phyloP scores from a whole-genome alignment of 2,797 vertebrate genomes.

The Craterocephalus amniculus region DNA sequence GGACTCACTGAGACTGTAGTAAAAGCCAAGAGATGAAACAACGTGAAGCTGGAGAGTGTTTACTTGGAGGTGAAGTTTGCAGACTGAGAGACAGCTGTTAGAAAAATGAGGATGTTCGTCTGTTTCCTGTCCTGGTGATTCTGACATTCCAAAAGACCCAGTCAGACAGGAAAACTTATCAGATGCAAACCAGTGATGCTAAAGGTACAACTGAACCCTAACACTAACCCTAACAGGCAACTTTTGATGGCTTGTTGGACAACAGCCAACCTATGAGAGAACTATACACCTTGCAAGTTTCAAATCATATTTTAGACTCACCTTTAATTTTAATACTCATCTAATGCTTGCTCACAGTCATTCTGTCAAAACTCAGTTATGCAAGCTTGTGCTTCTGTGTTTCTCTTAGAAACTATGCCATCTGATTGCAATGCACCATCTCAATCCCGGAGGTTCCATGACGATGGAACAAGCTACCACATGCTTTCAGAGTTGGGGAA shows the following conservation, averaged over 20 bases:
- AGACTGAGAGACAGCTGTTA: constrained; percentile 34
- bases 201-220: neutral
- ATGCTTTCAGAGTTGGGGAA: no score
- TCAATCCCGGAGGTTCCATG: no score
- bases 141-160: constrained; percentile 21
- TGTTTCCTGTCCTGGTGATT: constrained; percentile 38
- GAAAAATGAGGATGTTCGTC: constrained; percentile 52
- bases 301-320: no score
- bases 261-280: neutral
- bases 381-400: no score
- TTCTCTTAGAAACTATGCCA: no score
- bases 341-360: neutral
- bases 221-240: neutral
- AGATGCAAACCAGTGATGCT: constrained; percentile 35
- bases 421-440: no score
- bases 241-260: neutral
- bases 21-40: constrained; percentile 36
- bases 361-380: neutral
- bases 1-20: constrained; percentile 28
- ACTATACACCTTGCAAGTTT: neutral
- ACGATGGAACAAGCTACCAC: no score
- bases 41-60: constrained; percentile 39
- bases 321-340: neutral
- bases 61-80: constrained; percentile 32
- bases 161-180: constrained; percentile 55